These are phyloP conservation scores for Xiphophorus couchianus DNA, from an alignment of 2,113 vertebrate species.

Conservation along the genomic window DNA sequence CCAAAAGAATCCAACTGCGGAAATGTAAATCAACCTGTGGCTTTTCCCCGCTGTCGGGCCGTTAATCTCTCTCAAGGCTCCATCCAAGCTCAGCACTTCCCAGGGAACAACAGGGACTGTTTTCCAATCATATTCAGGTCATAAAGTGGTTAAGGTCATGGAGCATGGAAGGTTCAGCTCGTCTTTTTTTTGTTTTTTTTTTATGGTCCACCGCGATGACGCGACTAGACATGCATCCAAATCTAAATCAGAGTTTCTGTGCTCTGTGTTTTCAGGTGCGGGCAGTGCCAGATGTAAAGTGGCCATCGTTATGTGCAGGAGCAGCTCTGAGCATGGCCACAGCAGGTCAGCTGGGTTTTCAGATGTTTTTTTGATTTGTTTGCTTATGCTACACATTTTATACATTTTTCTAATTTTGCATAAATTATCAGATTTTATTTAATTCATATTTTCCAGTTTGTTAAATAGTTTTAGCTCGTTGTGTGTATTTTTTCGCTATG, in stretches of 20 bases:
- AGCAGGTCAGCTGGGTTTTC: conserved; percentile 78
- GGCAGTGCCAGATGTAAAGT: conserved; percentile 88
- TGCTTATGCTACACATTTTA: too few species aligned
- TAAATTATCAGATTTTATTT: too few species aligned
- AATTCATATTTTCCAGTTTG: not conserved
- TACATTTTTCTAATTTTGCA: not conserved
- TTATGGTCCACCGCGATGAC: not conserved
- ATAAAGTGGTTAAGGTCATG: conserved; percentile 21
- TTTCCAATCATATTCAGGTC: not conserved
- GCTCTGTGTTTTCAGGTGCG: conserved; percentile 82
- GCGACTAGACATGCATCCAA: not conserved
- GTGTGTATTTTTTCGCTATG: not conserved
- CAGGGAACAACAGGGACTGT: not conserved
- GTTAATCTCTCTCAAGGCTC: conserved; percentile 8
- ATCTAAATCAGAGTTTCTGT: not conserved
- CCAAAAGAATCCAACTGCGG: conserved; percentile 15
- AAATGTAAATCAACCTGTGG: conserved; percentile 23
- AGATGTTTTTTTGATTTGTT: conserved; percentile 1
- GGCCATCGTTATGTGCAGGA: conserved; percentile 91
- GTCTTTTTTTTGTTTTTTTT: not conserved
- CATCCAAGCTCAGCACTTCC: not conserved
- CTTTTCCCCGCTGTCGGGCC: not conserved
- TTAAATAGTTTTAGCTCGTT: not conserved
- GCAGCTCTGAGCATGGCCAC: conserved; percentile 50
- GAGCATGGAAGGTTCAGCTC: not conserved